Percentiles rank a stretch among this genome's conserved stretches.
phyloP scores from a whole-genome alignment of 1,140 invertebrate species.

The Bombyx mori region ASM3026992v2 NC_085115.1:9551501-9552000 shows the following conservation, averaged over 20 bases:
- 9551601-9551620: slow-evolving; percentile 2
- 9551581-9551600: too few relatives aligned
- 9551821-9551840: background rate
- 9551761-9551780: slow-evolving; percentile 21
- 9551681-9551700: slow-evolving; percentile 7
- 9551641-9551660: slow-evolving; percentile 19
- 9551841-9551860: background rate
- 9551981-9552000: too few relatives aligned
- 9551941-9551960: too few relatives aligned
- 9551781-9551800: slow-evolving; percentile 19
- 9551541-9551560: too few relatives aligned
- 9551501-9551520: too few relatives aligned
- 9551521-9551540: too few relatives aligned
- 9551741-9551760: slow-evolving; percentile 20
- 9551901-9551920: too few relatives aligned
- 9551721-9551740: slow-evolving; percentile 18
- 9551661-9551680: slow-evolving; percentile 16
- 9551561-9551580: too few relatives aligned
- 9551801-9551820: background rate
- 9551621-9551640: slow-evolving; percentile 7
- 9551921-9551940: too few relatives aligned
- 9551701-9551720: slow-evolving; percentile 11
- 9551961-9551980: too few relatives aligned
- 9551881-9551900: too few relatives aligned
- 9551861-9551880: background rate